These are phyloP conservation scores for Zaprionus obscuricornis DNA, from an alignment of 2,888 invertebrate species.

Conservation along the genomic window DNA sequence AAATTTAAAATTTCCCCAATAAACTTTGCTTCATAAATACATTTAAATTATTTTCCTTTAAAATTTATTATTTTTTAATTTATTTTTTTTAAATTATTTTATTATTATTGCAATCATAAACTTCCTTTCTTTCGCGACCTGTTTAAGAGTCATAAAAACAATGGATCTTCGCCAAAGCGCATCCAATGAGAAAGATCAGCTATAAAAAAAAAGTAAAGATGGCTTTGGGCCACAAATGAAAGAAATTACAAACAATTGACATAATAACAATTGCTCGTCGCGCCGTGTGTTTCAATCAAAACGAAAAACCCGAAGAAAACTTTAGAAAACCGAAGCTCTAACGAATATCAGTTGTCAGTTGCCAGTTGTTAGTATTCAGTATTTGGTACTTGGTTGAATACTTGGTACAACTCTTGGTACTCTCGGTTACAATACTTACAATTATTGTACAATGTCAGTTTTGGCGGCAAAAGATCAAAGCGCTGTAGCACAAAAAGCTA, in stretches of 20 bases:
- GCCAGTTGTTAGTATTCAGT: conserved; percentile 2
- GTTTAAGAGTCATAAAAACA: no score
- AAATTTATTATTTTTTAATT: no score
- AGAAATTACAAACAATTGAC: conserved; percentile 64
- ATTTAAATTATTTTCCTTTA: no score
- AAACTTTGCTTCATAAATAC: no score
- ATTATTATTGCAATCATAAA: no score
- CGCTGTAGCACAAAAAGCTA: conserved; percentile 35
- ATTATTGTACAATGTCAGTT: conserved; percentile 72
- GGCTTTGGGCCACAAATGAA: conserved; percentile 22
- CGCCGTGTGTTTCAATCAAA: conserved; percentile 38
- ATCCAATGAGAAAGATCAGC: conserved; percentile 19
- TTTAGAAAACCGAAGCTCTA: conserved; percentile 37
- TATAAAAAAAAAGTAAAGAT: conserved; percentile 16
- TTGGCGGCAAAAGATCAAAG: conserved; percentile 70
- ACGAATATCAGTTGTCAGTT: conserved; percentile 7
- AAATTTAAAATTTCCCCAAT: no score
- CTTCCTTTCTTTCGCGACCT: no score
- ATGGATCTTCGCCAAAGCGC: no score
- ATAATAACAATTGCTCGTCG: conserved; percentile 53
- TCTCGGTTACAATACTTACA: conserved; percentile 55
- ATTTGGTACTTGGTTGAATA: background rate
- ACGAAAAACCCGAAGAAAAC: conserved; percentile 16
- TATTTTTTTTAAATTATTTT: no score
- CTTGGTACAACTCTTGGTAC: conserved; percentile 10